Base-by-base conservation (phyloP, 2,888 invertebrate species). In the Sarcophaga subvicina region DNA sequence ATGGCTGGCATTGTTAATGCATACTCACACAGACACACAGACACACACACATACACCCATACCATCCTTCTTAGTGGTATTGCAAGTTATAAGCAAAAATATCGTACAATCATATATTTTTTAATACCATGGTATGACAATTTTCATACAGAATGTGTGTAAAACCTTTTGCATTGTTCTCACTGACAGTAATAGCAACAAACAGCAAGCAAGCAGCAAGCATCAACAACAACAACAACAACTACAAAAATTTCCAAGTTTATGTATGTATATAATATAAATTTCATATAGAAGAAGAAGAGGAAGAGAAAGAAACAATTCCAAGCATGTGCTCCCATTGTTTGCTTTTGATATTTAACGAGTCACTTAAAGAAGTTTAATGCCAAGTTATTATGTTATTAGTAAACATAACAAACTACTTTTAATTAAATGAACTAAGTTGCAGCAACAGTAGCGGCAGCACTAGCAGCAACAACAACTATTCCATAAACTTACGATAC, bases 331-430 rank as follows among this genome's bases (percentile, higher is more conserved):
- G 87, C 84, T 87, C 79, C 69, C 87, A 87, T 84, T 84, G 87
- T 84, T 87, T 87, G 87, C 81, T 27, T 87, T 87, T 87, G 84
- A 81, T 87, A 84, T 87, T 87, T 87, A 87, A 87, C 87, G 84
- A 87, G 87, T 87, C 87, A 87, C 87, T 87, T 84, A 87, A 84
- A 87, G 87, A 87, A 87, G 84, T 87, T 87, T 87, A 87, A 87
- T 87, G 87, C 84, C 87, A 87, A 87, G 87, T 87, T 87, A 87
- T 87, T 87, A 87, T 87, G 84, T 87, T 87, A 87, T 87, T 87
- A 87, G 84, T 72, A 87, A 87, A 87, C 87, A 87, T 82, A 84
- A 84, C 87, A 87, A 87, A 87, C 87, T 84, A 87, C 84, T 87
- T 87, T 87, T 87, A 87, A 87, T 87, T 87, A 87, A 87, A 87